phyloP scores from a whole-genome alignment of 2,888 invertebrate species.

The Cantharis rustica region DNA sequence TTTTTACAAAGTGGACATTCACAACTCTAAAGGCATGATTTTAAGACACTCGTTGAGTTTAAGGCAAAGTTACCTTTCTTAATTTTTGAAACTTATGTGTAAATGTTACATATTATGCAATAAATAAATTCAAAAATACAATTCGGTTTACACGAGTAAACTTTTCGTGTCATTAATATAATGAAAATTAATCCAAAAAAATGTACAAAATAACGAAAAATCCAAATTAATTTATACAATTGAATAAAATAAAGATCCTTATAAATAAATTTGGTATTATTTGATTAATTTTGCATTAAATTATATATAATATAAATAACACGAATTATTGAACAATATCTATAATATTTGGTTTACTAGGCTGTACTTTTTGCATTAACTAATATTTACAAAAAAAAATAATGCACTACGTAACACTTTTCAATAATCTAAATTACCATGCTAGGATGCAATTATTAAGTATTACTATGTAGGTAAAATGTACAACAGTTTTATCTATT shows the following conservation, averaged over 20 bases:
- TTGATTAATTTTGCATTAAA: not conserved
- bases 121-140: not conserved
- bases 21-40: conserved; percentile 42
- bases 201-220: not conserved
- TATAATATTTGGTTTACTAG: conserved; percentile 56
- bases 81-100: not conserved
- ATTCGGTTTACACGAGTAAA: not conserved
- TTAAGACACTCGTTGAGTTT: conserved; percentile 30
- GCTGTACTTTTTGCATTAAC: conserved; percentile 47
- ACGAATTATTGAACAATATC: conserved; percentile 5
- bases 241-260: not conserved
- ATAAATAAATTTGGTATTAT: not conserved
- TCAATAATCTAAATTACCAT: conserved; percentile 13
- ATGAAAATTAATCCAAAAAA: not conserved
- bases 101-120: not conserved
- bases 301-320: not conserved
- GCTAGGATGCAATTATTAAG: not conserved
- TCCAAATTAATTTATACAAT: not conserved
- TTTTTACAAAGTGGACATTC: conserved; percentile 41
- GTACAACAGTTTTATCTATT: conserved; percentile 5
- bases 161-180: not conserved
- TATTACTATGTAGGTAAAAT: conserved; percentile 6
- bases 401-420: conserved; percentile 22
- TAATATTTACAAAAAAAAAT: conserved; percentile 22
- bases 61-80: conserved; percentile 21